Percentiles rank a stretch among this genome's conserved stretches.
These are phyloP conservation scores for Omphaloscelis lunosa DNA, from an alignment of 2,888 invertebrate species.

Conservation along the genomic window DNA sequence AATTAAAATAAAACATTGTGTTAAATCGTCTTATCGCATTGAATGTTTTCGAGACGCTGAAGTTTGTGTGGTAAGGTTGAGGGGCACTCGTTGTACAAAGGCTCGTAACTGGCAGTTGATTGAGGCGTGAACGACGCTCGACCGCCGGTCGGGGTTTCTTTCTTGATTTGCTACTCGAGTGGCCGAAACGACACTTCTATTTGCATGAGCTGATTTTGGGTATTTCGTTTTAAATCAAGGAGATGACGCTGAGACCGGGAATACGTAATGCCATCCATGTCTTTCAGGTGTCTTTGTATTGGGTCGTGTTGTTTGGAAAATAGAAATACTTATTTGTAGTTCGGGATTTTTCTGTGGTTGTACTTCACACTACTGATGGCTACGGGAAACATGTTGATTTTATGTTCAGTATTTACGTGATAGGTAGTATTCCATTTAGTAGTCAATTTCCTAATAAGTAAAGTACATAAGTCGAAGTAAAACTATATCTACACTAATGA, in stretches of 20 bases:
- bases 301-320: conserved; percentile 28
- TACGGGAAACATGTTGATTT: background rate
- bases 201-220: conserved; percentile 87
- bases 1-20: conserved; percentile 48
- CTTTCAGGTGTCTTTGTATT: conserved; percentile 44
- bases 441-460: background rate
- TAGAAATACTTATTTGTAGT: conserved; percentile 21
- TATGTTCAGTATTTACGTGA: background rate
- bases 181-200: conserved; percentile 89
- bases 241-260: conserved; percentile 68
- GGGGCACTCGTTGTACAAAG: conserved; percentile 84
- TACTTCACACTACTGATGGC: background rate
- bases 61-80: conserved; percentile 79
- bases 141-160: conserved; percentile 87
- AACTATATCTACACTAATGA: background rate
- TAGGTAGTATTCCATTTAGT: background rate
- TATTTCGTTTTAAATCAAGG: conserved; percentile 79
- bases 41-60: conserved; percentile 73
- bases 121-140: conserved; percentile 89
- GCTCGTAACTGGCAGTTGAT: conserved; percentile 88
- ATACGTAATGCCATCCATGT: conserved; percentile 60
- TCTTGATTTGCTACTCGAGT: conserved; percentile 89
- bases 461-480: background rate
- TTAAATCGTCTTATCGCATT: conserved; percentile 56
- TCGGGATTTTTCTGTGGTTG: background rate